Conservation (phyloP, 2,113 vertebrate species). For the Ibidorhyncha struthersii region DNA sequence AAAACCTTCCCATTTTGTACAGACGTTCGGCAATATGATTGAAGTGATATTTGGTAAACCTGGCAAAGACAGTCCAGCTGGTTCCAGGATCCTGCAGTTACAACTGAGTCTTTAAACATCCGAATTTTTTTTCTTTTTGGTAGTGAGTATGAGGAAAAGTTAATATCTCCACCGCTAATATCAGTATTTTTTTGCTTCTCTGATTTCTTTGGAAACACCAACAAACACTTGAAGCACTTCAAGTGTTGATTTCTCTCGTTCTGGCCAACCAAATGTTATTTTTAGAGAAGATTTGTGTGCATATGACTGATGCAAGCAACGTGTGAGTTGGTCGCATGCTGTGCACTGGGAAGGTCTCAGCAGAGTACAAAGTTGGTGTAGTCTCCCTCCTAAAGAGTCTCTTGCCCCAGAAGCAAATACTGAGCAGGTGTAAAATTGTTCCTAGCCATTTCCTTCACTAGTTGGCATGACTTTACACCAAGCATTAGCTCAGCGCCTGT, state of each 20-base stretch:
- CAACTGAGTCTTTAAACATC: neutral
- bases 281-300: neutral
- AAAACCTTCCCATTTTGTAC: neutral
- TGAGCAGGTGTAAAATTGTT: neutral
- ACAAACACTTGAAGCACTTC: neutral
- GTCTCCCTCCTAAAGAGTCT: neutral
- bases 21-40: neutral
- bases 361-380: neutral
- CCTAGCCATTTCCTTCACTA: neutral
- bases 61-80: neutral
- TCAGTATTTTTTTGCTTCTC: neutral
- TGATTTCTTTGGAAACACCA: neutral
- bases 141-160: neutral
- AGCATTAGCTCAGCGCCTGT: neutral
- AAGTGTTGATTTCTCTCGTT: neutral
- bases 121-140: neutral
- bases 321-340: rapidly evolving
- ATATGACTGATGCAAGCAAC: neutral
- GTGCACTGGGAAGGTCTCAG: neutral
- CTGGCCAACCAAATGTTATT: neutral
- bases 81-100: neutral
- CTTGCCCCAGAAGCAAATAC: neutral
- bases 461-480: neutral
- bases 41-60: neutral
- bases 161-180: neutral